Percentiles rank a stretch among this genome's conserved stretches.
Evolutionary conservation across 1,140 invertebrate genomes (phyloP).

Genomic region (Tetramorium alpestre): DNA sequence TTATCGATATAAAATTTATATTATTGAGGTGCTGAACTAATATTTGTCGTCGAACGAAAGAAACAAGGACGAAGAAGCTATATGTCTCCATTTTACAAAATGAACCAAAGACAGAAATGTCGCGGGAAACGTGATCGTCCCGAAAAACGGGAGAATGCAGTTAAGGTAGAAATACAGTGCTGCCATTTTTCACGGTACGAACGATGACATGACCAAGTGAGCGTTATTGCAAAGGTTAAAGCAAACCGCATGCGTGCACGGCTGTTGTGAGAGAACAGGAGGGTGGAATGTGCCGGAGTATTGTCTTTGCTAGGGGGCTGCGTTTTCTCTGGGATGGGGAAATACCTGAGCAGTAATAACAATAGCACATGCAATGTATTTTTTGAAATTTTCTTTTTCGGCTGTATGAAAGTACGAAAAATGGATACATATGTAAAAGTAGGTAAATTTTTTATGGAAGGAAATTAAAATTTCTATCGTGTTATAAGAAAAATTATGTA

Average conservation of each 20-base stretch:
- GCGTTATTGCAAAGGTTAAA: conserved; percentile 54
- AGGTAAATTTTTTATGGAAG: conserved; percentile 3
- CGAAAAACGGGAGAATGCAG: conserved; percentile 35
- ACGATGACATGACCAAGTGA: conserved; percentile 51
- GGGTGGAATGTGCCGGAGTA: conserved; percentile 44
- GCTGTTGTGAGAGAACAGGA: conserved; percentile 17
- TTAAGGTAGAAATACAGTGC: conserved; percentile 34
- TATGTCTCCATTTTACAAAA: conserved; percentile 35
- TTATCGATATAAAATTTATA: not conserved
- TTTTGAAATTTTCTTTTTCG: conserved; percentile 26
- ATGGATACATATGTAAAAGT: not conserved
- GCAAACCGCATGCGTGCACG: conserved; percentile 33
- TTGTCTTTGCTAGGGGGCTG: conserved; percentile 44
- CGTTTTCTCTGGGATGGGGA: conserved; percentile 17
- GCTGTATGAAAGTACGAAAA: not conserved
- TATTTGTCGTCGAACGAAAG: not conserved
- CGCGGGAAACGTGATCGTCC: not conserved
- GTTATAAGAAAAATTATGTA: not conserved
- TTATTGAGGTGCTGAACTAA: not conserved
- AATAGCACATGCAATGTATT: conserved; percentile 49
- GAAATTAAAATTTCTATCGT: conserved; percentile 3
- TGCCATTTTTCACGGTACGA: conserved; percentile 52
- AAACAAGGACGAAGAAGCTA: not conserved
- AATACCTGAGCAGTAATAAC: conserved; percentile 58
- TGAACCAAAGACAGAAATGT: conserved; percentile 37